Percentiles rank a stretch among this genome's conserved stretches.
These are phyloP conservation scores for Ispidina lecontei DNA, from an alignment of 2,797 vertebrate genomes.

Conservation along the genomic window DNA sequence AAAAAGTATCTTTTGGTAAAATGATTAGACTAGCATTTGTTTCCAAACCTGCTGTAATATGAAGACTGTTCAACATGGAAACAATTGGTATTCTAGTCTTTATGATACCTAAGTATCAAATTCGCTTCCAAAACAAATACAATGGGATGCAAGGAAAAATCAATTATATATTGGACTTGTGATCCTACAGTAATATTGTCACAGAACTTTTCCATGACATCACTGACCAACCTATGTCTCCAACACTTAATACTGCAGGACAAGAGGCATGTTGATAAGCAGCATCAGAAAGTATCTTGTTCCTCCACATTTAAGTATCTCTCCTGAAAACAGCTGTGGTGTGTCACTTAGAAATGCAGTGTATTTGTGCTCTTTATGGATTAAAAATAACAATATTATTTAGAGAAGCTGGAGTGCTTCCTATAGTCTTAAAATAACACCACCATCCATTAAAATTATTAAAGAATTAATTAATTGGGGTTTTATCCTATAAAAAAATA, in stretches of 20 bases:
- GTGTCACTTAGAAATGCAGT: neutral
- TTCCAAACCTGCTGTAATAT: neutral
- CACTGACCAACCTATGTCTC: neutral
- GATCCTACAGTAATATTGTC: neutral
- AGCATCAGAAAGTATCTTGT: neutral
- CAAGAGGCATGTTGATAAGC: neutral
- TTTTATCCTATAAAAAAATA: neutral
- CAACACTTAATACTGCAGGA: neutral
- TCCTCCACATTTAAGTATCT: neutral
- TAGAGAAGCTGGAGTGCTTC: neutral
- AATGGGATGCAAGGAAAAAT: neutral
- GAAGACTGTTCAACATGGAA: neutral
- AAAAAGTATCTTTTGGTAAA: neutral
- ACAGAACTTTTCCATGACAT: neutral
- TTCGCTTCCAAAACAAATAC: neutral
- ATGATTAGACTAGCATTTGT: neutral
- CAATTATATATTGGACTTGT: neutral
- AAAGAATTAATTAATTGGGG: neutral
- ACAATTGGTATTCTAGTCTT: neutral
- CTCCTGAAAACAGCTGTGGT: neutral
- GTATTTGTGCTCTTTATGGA: neutral
- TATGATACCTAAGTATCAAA: neutral
- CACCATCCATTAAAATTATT: neutral
- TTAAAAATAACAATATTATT: conserved; percentile 34
- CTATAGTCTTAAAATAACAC: conserved; percentile 21